phyloP scores from a whole-genome alignment of 2,888 invertebrate species.

The Prenolepis imparis region DNA sequence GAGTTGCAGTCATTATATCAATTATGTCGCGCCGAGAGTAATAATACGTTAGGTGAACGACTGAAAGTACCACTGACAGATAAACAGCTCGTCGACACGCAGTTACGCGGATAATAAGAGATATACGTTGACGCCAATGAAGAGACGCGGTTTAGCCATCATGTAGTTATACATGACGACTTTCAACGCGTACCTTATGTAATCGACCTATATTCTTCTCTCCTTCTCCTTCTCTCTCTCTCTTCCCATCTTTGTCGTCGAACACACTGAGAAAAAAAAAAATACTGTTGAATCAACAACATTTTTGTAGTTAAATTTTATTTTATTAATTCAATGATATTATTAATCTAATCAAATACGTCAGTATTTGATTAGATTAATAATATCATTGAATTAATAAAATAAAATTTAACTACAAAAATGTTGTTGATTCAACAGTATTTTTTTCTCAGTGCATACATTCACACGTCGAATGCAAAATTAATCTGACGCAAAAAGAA shows the following conservation, averaged over 20 bases:
- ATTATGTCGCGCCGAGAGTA: conserved; percentile 31
- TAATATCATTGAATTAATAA: too few relatives aligned
- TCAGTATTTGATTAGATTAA: too few relatives aligned
- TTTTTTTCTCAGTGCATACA: too few relatives aligned
- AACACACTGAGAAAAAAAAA: too few relatives aligned
- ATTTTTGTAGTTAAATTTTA: too few relatives aligned
- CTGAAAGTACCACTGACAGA: conserved; percentile 48
- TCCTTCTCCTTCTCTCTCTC: conserved; percentile 3
- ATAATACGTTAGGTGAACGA: conserved; percentile 43
- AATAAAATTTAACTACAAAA: too few relatives aligned
- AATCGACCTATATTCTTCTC: conserved; percentile 32
- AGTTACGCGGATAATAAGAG: conserved; percentile 48
- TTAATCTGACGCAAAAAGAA: background rate
- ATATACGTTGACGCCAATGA: conserved; percentile 31
- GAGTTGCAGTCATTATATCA: conserved; percentile 44
- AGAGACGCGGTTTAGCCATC: conserved; percentile 30
- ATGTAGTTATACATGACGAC: conserved; percentile 25
- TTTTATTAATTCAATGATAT: too few relatives aligned
- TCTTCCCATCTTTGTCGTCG: background rate
- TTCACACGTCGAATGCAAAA: background rate
- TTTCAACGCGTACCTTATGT: conserved; percentile 29
- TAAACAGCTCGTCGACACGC: conserved; percentile 39
- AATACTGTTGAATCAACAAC: too few relatives aligned
- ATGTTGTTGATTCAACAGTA: too few relatives aligned
- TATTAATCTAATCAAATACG: too few relatives aligned